phyloP scores from a whole-genome alignment of 2,113 vertebrate species.

The Ophiodon elongatus region DNA sequence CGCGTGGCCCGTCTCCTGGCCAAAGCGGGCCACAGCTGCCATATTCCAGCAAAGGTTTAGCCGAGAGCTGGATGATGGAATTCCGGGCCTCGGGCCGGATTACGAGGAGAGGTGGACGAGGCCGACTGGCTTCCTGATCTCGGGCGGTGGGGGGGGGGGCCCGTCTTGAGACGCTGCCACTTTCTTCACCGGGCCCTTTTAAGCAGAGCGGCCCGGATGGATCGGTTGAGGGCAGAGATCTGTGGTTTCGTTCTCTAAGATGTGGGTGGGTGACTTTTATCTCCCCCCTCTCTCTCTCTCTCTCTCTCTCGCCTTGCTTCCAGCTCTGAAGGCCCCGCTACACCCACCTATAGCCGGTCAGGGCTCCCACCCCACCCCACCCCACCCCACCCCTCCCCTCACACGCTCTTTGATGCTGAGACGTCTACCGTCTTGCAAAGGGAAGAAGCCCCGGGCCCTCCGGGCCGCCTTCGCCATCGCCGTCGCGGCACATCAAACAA shows the following conservation, averaged over 20 bases:
- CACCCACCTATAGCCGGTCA: slow-evolving; percentile 42
- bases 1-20: slow-evolving; percentile 52
- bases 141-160: too few species aligned
- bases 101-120: slow-evolving; percentile 66
- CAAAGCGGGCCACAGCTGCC: slow-evolving; percentile 69
- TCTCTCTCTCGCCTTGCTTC: slow-evolving; percentile 7
- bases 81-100: slow-evolving; percentile 72
- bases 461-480: slow-evolving; percentile 8
- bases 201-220: slow-evolving; percentile 48
- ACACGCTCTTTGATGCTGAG: slow-evolving; percentile 59
- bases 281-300: not conserved
- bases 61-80: slow-evolving; percentile 75
- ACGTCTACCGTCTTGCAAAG: slow-evolving; percentile 38
- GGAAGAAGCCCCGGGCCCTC: slow-evolving; percentile 39
- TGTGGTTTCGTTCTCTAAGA: slow-evolving; percentile 62
- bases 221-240: slow-evolving; percentile 61
- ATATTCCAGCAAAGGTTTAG: slow-evolving; percentile 68
- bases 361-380: not conserved
- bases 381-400: not conserved
- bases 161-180: too few species aligned
- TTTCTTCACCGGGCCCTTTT: slow-evolving; percentile 56
- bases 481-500: slow-evolving; percentile 51
- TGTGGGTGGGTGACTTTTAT: too few species aligned
- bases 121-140: slow-evolving; percentile 58
- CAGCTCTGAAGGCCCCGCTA: slow-evolving; percentile 30